These are phyloP conservation scores for Camponotus vicinus DNA, from an alignment of 1,140 invertebrate genomes.

Conservation along the genomic window DNA sequence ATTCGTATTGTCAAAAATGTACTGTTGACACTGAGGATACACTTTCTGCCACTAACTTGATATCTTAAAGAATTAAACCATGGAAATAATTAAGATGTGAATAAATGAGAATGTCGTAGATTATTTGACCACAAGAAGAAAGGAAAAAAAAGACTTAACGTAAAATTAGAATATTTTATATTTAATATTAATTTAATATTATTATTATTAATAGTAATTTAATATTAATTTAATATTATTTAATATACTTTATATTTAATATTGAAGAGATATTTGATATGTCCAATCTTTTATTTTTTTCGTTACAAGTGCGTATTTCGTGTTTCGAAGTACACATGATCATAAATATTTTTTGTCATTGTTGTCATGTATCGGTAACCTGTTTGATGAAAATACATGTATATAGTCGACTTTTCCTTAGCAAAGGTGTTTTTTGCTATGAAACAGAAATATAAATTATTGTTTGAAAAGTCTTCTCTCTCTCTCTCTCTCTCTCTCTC, in stretches of 20 bases:
- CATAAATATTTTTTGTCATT: constrained; percentile 16
- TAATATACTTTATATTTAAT: no score
- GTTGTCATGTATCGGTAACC: neutral
- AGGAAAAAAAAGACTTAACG: neutral
- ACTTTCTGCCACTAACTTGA: neutral
- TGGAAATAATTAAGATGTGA: neutral
- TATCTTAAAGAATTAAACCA: neutral
- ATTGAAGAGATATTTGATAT: neutral
- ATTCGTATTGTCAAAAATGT: neutral
- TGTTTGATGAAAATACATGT: neutral
- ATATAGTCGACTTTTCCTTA: neutral
- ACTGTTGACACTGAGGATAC: neutral
- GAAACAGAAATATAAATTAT: neutral
- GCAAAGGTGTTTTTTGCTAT: neutral
- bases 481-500: no score
- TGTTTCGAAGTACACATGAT: neutral
- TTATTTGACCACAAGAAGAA: neutral
- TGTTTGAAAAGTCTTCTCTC: neutral
- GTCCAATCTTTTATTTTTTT: neutral
- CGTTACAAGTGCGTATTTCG: neutral
- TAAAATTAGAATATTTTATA: neutral
- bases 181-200: no score
- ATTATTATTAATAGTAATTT: no score
- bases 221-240: no score
- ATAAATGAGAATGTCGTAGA: neutral